Evolutionary conservation across 2,113 vertebrate genomes (phyloP), one percentile per base, ranked within the genome.

Genomic region (Aplodontia rufa): DNA sequence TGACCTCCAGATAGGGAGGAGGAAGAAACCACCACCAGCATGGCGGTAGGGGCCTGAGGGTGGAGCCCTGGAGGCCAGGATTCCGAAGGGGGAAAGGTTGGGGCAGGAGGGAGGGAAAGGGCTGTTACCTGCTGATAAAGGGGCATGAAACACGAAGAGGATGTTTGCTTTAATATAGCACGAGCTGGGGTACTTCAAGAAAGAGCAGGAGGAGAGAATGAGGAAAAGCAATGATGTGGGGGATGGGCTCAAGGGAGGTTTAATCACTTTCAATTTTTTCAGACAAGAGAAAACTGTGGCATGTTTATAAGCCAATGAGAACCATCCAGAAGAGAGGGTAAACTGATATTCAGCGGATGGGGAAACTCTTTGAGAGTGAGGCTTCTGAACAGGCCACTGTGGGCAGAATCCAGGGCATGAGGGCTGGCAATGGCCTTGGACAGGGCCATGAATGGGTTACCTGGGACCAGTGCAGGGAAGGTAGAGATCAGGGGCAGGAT

Each of bases 181-280:
- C 11, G 30, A 45, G 10, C 37, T 82, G 53, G 6, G 62, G 24
- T 60, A 24, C 22, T 69, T 89, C 30, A 60, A 95, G 26, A 51
- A 93, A 40, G 40, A 87, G 0, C 4, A 13, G 35, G 2, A 69
- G 26, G 51, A 60, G 30, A 32, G 84, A 53, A 58, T 79, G 49
- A 72, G 58, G 45, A 35, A 24, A 87, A 74, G 47, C 35, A 94
- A 72, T 28, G 26, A 19, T 32, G 62, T 35, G n/a, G n/a, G n/a
- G n/a, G n/a, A 42, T 3, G 14, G 6, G 26, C 6, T 37, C 51
- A 72, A 51, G 26, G 68, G 53, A 60, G 53, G 11, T 12, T 72
- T 49, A 66, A 58, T 42, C 82, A 45, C 45, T 84, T 64, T 80
- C 4, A 14, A 58, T 83, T 76, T 74, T 94, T 87, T 26, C n/a